Evolutionary conservation across 1,140 invertebrate species (phyloP).

Genomic region (Macrobrachium nipponense): DNA sequence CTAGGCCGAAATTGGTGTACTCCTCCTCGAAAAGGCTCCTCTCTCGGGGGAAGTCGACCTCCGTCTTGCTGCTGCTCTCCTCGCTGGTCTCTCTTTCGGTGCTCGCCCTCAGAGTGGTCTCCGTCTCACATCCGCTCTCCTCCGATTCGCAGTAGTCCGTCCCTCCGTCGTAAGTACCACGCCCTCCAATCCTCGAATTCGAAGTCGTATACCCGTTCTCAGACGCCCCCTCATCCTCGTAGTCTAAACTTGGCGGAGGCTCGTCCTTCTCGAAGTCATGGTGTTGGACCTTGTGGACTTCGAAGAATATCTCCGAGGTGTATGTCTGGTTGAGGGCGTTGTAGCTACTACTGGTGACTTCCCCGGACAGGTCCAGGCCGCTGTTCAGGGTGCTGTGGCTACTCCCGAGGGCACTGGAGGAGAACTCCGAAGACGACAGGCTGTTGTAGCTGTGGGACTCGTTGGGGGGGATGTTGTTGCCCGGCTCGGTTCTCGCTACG

Average conservation of each 20-base stretch:
- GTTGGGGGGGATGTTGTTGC: background rate
- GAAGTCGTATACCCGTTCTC: background rate
- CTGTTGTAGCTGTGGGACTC: background rate
- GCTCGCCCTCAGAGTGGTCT: constrained; percentile 38
- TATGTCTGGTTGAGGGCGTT: constrained; percentile 36
- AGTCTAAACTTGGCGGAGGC: constrained; percentile 10
- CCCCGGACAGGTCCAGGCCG: background rate
- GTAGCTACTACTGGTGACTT: constrained; percentile 4
- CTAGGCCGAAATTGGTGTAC: constrained; percentile 22
- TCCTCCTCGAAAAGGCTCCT: constrained; percentile 30
- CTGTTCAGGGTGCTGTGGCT: too few species aligned
- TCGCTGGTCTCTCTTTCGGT: constrained; percentile 24
- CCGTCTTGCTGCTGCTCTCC: background rate
- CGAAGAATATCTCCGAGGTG: constrained; percentile 23
- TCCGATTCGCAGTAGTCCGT: constrained; percentile 25
- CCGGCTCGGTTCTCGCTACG: background rate
- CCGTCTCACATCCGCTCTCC: constrained; percentile 45
- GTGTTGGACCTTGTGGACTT: constrained; percentile 22
- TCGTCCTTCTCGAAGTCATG: background rate
- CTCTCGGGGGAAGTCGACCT: background rate
- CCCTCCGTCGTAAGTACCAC: background rate
- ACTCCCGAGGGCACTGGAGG: too few species aligned
- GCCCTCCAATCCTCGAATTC: background rate
- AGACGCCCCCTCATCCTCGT: constrained; percentile 6
- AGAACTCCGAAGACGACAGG: background rate